A percentile compares a stretch with the other conserved stretches of the same genome.
Conservation (phyloP, 1,140 invertebrate species). For the Octopus bimaculoides region DNA sequence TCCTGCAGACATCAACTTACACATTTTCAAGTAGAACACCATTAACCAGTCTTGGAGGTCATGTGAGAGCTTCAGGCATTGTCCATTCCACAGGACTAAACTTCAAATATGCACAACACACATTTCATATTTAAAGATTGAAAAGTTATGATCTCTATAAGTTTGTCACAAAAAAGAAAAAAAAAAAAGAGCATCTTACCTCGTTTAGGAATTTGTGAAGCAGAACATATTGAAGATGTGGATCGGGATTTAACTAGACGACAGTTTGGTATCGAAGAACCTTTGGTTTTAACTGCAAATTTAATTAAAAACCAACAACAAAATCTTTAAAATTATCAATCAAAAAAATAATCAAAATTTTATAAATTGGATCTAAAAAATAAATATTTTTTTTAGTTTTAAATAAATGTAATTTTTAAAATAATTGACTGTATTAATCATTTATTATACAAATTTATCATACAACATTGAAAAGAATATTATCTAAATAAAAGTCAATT, state of each 20-base stretch:
- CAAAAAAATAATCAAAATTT: too few relatives aligned
- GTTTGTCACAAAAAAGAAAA: background rate
- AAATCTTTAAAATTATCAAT: too few relatives aligned
- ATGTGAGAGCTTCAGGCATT: background rate
- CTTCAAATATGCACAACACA: background rate
- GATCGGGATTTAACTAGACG: slow-evolving; percentile 40
- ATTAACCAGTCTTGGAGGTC: background rate
- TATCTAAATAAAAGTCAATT: too few relatives aligned
- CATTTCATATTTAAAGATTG: too few relatives aligned
- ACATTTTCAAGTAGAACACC: background rate
- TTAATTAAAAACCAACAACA: background rate
- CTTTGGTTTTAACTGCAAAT: slow-evolving; percentile 13
- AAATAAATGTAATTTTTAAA: too few relatives aligned
- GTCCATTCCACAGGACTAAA: background rate
- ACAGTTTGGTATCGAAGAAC: slow-evolving; percentile 15
- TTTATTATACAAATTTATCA: too few relatives aligned
- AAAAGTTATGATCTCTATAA: too few relatives aligned
- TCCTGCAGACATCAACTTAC: background rate
- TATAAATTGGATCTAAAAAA: too few relatives aligned
- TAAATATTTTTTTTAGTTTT: too few relatives aligned
- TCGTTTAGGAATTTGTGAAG: slow-evolving; percentile 37
- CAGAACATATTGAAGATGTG: slow-evolving; percentile 32
- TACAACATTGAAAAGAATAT: too few relatives aligned
- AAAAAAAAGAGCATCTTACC: slow-evolving; percentile 29
- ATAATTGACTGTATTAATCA: too few relatives aligned